Conservation (phyloP, 2,888 invertebrate genomes). For the Agrotis clavis region DNA sequence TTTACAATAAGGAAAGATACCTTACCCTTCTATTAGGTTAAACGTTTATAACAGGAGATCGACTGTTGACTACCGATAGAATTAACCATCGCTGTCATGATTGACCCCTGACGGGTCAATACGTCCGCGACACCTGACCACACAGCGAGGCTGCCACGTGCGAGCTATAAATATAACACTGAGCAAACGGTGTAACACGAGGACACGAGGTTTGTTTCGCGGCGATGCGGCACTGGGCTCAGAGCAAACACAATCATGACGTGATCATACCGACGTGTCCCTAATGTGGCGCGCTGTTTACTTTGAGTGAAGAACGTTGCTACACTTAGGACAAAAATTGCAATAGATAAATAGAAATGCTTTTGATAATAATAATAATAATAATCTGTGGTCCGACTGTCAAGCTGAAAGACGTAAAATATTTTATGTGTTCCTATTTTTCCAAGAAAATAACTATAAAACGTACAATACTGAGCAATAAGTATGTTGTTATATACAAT, state of each 20-base stretch:
- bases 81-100: background rate
- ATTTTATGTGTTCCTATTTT: too few species aligned
- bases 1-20: too few species aligned
- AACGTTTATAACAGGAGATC: too few species aligned
- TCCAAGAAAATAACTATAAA: too few species aligned
- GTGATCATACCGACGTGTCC: background rate
- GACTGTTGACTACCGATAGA: background rate
- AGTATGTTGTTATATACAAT: too few species aligned
- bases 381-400: too few species aligned
- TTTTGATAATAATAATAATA: too few species aligned
- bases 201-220: constrained; percentile 1
- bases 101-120: background rate
- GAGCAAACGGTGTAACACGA: constrained; percentile 35
- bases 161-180: constrained; percentile 12
- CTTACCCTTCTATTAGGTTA: too few species aligned
- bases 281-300: background rate
- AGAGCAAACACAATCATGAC: constrained; percentile 19
- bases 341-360: too few species aligned
- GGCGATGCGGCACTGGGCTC: constrained; percentile 1
- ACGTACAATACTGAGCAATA: too few species aligned
- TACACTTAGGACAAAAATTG: background rate
- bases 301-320: background rate
- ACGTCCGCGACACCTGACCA: constrained; percentile 45
- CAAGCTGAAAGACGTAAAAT: too few species aligned
- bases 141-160: constrained; percentile 32